These are phyloP conservation scores for Tromatobia lineatoria DNA, from an alignment of 2,888 invertebrate species.

Conservation along the genomic window DNA sequence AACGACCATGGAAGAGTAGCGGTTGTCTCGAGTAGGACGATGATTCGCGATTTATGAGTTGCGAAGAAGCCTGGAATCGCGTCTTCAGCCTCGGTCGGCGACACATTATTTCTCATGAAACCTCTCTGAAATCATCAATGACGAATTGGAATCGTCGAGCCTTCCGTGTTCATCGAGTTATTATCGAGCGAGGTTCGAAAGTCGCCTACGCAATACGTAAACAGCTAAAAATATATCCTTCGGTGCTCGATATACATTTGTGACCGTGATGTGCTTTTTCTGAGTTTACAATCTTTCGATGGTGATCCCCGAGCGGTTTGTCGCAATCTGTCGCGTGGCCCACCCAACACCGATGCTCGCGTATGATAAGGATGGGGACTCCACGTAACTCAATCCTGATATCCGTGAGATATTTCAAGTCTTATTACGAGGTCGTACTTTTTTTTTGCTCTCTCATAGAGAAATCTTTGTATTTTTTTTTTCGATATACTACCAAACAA, in stretches of 20 bases:
- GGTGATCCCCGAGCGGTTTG: conserved; percentile 16
- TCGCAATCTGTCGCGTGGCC: conserved; percentile 60
- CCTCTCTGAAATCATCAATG: conserved; percentile 58
- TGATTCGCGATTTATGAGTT: conserved; percentile 46
- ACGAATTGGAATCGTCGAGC: conserved; percentile 41
- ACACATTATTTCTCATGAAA: conserved; percentile 46
- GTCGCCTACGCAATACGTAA: not conserved
- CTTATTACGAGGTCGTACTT: not conserved
- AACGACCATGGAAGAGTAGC: too few relatives aligned
- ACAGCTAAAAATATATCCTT: conserved; percentile 44
- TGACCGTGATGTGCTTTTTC: not conserved
- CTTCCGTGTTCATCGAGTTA: conserved; percentile 57
- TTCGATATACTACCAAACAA: too few relatives aligned
- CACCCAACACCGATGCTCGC: conserved; percentile 35
- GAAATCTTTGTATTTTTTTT: not conserved
- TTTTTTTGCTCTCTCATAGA: not conserved
- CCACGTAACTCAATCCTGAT: conserved; percentile 48
- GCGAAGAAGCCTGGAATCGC: conserved; percentile 21
- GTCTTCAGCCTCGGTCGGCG: conserved; percentile 49
- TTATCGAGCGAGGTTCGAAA: conserved; percentile 40
- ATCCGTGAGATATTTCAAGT: conserved; percentile 17
- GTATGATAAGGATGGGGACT: conserved; percentile 52
- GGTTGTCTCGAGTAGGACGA: not conserved
- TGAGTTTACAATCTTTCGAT: conserved; percentile 2
- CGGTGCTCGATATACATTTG: conserved; percentile 32